Conservation (phyloP, 2,797 vertebrate genomes). For the Anableps anableps region DNA sequence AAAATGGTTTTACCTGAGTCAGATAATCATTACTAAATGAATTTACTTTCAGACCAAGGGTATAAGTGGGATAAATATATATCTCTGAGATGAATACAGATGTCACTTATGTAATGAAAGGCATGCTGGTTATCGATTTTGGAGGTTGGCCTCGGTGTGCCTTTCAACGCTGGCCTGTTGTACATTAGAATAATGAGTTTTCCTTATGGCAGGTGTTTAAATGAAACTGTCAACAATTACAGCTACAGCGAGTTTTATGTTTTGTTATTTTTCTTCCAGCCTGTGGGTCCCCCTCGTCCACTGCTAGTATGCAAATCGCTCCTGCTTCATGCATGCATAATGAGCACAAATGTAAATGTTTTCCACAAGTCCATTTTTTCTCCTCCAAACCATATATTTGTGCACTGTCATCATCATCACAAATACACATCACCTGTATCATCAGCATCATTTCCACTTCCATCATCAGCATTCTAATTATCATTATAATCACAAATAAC, state of each 20-base stretch:
- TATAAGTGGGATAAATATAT: slow-evolving; percentile 84
- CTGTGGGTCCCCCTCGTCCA: slow-evolving; percentile 52
- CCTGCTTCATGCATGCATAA: slow-evolving; percentile 63
- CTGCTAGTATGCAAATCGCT: slow-evolving; percentile 58
- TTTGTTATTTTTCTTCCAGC: slow-evolving; percentile 51
- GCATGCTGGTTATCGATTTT: slow-evolving; percentile 76
- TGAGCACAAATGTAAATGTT: slow-evolving; percentile 47
- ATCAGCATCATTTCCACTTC: slow-evolving; percentile 48
- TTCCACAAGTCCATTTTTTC: slow-evolving; percentile 42
- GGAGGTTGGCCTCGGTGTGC: slow-evolving; percentile 68
- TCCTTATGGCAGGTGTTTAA: slow-evolving; percentile 78
- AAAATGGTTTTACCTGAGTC: slow-evolving; percentile 90
- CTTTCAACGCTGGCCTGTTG: slow-evolving; percentile 73
- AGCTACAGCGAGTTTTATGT: slow-evolving; percentile 44
- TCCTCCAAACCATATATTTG: slow-evolving; percentile 45
- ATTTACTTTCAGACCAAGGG: slow-evolving; percentile 80
- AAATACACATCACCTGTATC: slow-evolving; percentile 58
- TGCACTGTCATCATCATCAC: slow-evolving; percentile 56
- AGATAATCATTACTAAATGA: slow-evolving; percentile 96
- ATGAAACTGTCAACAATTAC: slow-evolving; percentile 67
- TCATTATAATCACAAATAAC: slow-evolving; percentile 76
- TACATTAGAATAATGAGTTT: slow-evolving; percentile 80
- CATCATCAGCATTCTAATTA: slow-evolving; percentile 70
- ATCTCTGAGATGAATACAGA: slow-evolving; percentile 84
- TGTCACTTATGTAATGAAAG: slow-evolving; percentile 87